Evolutionary conservation across 2,113 vertebrate genomes (phyloP).

Genomic region (Desmodus rotundus): DNA sequence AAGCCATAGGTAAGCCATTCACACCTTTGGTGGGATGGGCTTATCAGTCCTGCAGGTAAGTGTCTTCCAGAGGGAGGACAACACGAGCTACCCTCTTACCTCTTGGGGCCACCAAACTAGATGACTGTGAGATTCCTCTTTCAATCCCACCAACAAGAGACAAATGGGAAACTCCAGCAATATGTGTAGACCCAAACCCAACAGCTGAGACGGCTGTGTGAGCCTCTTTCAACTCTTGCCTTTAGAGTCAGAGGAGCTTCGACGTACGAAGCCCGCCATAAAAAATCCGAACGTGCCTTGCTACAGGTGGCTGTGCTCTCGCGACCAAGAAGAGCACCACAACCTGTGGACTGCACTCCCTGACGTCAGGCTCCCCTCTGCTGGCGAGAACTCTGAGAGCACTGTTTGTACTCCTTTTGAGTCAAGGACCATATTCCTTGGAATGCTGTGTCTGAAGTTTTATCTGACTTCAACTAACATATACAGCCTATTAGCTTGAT

Average conservation of each 20-base stretch:
- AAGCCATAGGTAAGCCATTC: background rate
- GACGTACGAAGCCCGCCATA: background rate
- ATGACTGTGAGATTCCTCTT: background rate
- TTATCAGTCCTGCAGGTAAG: background rate
- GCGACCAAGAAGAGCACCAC: background rate
- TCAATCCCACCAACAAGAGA: background rate
- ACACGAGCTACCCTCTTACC: background rate
- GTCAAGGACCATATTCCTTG: background rate
- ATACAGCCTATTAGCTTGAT: background rate
- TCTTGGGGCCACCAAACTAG: background rate
- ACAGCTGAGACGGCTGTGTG: background rate
- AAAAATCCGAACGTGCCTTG: background rate
- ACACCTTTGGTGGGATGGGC: background rate
- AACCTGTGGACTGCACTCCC: background rate
- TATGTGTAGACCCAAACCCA: background rate
- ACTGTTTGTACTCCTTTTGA: background rate
- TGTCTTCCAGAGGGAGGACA: background rate
- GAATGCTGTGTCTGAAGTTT: background rate
- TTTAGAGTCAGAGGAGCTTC: background rate
- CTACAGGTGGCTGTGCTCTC: background rate
- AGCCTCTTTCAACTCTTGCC: background rate
- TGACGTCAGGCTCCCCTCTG: background rate
- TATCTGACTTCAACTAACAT: constrained; percentile 5
- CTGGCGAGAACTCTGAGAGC: background rate
- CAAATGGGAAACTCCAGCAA: background rate